These are phyloP conservation scores for Bettongia penicillata DNA, from an alignment of 2,113 vertebrate species.

Conservation along the genomic window DNA sequence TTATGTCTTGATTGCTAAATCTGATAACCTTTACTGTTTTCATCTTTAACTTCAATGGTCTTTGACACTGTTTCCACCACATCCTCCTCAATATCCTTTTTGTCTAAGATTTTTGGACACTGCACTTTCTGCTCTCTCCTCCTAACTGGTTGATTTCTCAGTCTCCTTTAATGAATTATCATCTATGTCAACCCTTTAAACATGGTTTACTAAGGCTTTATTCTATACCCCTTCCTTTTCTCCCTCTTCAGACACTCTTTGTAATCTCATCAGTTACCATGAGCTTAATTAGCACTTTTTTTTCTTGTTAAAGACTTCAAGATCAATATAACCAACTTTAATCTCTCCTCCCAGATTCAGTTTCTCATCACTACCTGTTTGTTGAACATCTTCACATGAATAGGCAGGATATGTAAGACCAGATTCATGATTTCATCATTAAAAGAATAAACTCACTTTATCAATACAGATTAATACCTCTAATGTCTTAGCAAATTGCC, in stretches of 20 bases:
- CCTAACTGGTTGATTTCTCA: background rate
- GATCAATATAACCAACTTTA: too few relatives aligned
- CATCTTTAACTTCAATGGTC: background rate
- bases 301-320: too few relatives aligned
- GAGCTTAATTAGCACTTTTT: too few relatives aligned
- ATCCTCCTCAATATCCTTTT: background rate
- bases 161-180: background rate
- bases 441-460: too few relatives aligned
- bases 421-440: too few relatives aligned
- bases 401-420: too few relatives aligned
- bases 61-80: background rate
- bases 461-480: too few relatives aligned
- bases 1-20: background rate
- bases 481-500: too few relatives aligned
- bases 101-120: background rate
- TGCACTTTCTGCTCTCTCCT: background rate
- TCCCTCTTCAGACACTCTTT: background rate
- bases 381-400: too few relatives aligned
- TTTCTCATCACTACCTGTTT: too few relatives aligned
- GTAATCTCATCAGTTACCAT: background rate
- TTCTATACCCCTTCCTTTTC: background rate
- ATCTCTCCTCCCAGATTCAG: too few relatives aligned
- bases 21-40: background rate
- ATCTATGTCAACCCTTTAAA: background rate
- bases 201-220: background rate